Evolutionary conservation across 2,797 vertebrate species (phyloP), one percentile per base, ranked within the genome.

Genomic region (Austrolebias charrua): DNA sequence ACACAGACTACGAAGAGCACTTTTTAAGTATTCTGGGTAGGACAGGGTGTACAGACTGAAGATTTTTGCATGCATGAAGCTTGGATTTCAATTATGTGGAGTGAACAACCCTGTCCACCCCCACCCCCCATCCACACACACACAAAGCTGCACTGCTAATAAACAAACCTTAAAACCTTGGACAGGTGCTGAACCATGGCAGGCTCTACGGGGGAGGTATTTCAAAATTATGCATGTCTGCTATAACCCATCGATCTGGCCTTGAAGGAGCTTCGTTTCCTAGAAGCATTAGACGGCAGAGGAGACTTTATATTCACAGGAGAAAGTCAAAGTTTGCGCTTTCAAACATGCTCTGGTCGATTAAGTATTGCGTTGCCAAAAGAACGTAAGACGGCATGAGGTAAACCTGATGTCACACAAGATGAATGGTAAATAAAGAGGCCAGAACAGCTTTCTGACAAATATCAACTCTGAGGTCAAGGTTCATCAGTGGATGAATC

Each of bases 221-320:
- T 55, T 77, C 31, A 8, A 66, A 72, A 78, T 82, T 76, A 83
- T 81, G 78, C 81, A 55, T 5, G 63, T 55, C 69, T 12, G 63
- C 77, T 58, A 15, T 77, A 50, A 44, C 58, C 65, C 64, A 87
- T 89, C 73, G 83, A 86, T 89, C 76, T n/a, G 55, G 77, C 85
- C 82, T 85, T 85, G 86, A 54, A 65, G 48, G 35, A 2, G 55
- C 31, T 74, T 73, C 53, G 60, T 82, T 85, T 86, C 72, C 60
- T 59, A 63, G 65, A 83, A 74, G 66, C 60, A 63, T 79, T 64
- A 65, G 63, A 59, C 24, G 14, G 56, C 1, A 1, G 53, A 31
- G 48, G 6, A 0, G 71, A 78, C 57, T 88, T 86, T 56, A 63
- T 82, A 83, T 85, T 85, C 79, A 71, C 5, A 50, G 49, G 45